Evolutionary conservation across 2,797 vertebrate species (phyloP).

Genomic region (Schizopygopsis pylzovi): DNA sequence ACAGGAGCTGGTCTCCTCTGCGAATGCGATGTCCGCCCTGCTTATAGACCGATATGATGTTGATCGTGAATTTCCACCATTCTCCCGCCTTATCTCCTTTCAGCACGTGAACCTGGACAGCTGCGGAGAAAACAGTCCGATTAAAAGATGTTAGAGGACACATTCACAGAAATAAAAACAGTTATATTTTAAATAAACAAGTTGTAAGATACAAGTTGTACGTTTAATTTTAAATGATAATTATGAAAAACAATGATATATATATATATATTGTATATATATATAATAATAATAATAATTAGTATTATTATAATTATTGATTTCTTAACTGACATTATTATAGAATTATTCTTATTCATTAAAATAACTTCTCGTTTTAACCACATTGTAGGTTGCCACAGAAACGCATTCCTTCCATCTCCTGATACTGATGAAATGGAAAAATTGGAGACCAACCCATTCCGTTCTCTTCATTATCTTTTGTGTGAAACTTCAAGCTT

Average conservation of each 20-base stretch:
- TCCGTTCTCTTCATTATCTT: constrained; percentile 41
- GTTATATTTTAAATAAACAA: too few species aligned
- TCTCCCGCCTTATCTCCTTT: constrained; percentile 86
- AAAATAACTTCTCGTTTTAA: constrained; percentile 50
- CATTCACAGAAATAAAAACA: too few species aligned
- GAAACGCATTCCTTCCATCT: constrained; percentile 64
- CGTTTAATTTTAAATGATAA: too few species aligned
- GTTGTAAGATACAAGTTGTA: too few species aligned
- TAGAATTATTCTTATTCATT: neutral
- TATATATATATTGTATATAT: too few species aligned
- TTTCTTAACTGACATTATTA: neutral
- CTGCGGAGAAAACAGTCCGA: constrained; percentile 63
- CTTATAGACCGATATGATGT: constrained; percentile 90
- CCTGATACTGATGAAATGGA: constrained; percentile 48
- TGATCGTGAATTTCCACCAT: constrained; percentile 92
- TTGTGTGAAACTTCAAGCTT: constrained; percentile 7
- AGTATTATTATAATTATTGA: neutral
- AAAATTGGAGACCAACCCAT: constrained; percentile 36
- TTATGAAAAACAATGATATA: too few species aligned
- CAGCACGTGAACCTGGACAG: constrained; percentile 86
- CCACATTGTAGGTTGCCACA: constrained; percentile 71
- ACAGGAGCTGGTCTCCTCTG: constrained; percentile 87
- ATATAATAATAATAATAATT: neutral
- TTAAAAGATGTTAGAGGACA: neutral
- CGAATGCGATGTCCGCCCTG: constrained; percentile 87